These are phyloP conservation scores for Pseudococcus longispinus DNA, from an alignment of 2,888 invertebrate genomes.

Conservation along the genomic window DNA sequence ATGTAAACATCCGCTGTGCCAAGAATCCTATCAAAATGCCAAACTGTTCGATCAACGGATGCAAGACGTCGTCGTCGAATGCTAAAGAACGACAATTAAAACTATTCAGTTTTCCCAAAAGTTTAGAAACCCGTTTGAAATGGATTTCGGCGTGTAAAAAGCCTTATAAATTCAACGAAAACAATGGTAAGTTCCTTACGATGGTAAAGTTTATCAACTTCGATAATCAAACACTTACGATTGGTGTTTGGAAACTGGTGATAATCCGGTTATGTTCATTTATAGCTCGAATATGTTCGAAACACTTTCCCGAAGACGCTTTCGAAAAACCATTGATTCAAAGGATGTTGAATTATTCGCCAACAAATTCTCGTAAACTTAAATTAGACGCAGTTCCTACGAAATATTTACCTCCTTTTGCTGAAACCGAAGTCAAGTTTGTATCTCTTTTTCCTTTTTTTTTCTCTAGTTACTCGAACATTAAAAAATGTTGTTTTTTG, in stretches of 20 bases:
- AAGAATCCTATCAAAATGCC: not conserved
- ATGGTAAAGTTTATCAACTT: not conserved
- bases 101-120: not conserved
- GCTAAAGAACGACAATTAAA: slow-evolving; percentile 26
- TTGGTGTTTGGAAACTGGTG: not conserved
- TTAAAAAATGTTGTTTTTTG: too few relatives aligned
- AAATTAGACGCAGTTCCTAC: slow-evolving; percentile 9
- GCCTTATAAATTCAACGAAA: slow-evolving; percentile 17
- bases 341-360: slow-evolving; percentile 25
- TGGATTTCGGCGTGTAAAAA: slow-evolving; percentile 20
- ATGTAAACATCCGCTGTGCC: not conserved
- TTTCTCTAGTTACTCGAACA: not conserved
- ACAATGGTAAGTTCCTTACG: not conserved
- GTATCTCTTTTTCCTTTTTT: not conserved
- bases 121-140: not conserved
- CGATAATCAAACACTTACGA: not conserved
- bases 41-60: not conserved
- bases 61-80: not conserved
- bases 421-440: slow-evolving; percentile 20
- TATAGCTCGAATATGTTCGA: slow-evolving; percentile 25
- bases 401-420: slow-evolving; percentile 2
- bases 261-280: not conserved
- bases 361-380: slow-evolving; percentile 6
- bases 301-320: not conserved
- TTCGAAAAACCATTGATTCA: slow-evolving; percentile 1